These are phyloP conservation scores for Anoplophora glabripennis DNA, from an alignment of 1,140 invertebrate species.

Conservation along the genomic window DNA sequence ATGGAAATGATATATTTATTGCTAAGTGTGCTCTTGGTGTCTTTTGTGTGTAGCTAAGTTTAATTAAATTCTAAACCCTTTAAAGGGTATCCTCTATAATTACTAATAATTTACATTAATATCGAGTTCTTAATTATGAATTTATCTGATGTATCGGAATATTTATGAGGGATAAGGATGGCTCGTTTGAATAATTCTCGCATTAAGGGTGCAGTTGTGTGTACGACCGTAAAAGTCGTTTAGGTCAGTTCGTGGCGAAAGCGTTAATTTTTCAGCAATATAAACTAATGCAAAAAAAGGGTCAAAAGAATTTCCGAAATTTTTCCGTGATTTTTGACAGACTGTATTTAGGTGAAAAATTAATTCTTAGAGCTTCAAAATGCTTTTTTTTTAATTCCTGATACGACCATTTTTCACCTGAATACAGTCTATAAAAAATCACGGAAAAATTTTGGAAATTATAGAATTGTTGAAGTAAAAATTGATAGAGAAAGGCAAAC, in stretches of 20 bases:
- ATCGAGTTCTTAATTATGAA: slow-evolving; percentile 13
- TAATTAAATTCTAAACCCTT: slow-evolving; percentile 13
- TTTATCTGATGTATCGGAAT: slow-evolving; percentile 16
- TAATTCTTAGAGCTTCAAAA: no score
- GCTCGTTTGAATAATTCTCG: slow-evolving; percentile 14
- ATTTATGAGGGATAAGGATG: slow-evolving; percentile 2
- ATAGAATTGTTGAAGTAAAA: no score
- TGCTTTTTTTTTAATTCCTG: no score
- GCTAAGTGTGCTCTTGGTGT: not conserved
- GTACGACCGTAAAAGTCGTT: no score
- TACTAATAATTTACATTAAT: slow-evolving; percentile 19
- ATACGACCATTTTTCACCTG: no score
- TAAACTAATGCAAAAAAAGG: no score
- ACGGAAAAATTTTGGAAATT: no score
- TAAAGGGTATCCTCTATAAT: slow-evolving; percentile 9
- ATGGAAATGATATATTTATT: slow-evolving; percentile 10
- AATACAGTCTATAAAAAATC: slow-evolving; percentile 1
- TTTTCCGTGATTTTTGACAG: no score
- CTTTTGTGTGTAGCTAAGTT: slow-evolving; percentile 3
- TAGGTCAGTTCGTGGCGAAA: no score
- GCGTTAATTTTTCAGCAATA: no score
- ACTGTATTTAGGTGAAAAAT: no score
- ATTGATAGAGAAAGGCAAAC: no score
- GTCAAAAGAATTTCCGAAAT: not conserved
- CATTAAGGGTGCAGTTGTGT: slow-evolving; percentile 5